A percentile compares a stretch with the other conserved stretches of the same genome.
Evolutionary conservation across 2,113 vertebrate genomes (phyloP).

Genomic region (Pygoscelis adeliae): DNA sequence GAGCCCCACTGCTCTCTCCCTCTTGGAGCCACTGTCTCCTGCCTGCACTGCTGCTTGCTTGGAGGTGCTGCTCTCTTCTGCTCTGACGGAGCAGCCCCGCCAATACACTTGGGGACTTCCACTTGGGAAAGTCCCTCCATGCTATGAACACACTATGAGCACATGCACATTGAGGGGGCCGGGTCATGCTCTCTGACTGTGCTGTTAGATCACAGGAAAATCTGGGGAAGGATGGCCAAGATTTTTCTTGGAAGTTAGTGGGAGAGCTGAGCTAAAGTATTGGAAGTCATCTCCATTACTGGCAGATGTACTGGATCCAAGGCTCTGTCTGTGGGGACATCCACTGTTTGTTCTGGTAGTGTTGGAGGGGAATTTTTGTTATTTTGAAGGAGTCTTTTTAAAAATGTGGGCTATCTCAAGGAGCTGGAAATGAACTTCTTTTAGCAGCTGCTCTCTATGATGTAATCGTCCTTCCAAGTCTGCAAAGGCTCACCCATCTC

Average conservation of each 20-base stretch:
- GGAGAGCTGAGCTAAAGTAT: background rate
- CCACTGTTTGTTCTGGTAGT: background rate
- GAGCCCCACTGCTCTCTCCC: background rate
- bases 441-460: background rate
- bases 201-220: background rate
- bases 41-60: background rate
- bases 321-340: background rate
- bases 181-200: background rate
- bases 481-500: background rate
- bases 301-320: background rate
- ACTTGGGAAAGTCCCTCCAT: background rate
- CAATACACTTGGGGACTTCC: fast-evolving
- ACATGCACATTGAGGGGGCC: fast-evolving
- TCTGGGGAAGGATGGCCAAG: background rate
- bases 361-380: background rate
- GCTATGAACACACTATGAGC: background rate
- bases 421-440: background rate
- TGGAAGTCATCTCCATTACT: too few species aligned
- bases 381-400: background rate
- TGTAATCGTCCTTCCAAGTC: background rate
- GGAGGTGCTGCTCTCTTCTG: background rate
- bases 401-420: background rate
- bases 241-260: background rate
- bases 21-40: background rate
- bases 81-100: fast-evolving